Percentiles rank a stretch among this genome's conserved stretches.
Conservation (phyloP, 1,140 invertebrate species). For the Lanistes nyassanus region DNA sequence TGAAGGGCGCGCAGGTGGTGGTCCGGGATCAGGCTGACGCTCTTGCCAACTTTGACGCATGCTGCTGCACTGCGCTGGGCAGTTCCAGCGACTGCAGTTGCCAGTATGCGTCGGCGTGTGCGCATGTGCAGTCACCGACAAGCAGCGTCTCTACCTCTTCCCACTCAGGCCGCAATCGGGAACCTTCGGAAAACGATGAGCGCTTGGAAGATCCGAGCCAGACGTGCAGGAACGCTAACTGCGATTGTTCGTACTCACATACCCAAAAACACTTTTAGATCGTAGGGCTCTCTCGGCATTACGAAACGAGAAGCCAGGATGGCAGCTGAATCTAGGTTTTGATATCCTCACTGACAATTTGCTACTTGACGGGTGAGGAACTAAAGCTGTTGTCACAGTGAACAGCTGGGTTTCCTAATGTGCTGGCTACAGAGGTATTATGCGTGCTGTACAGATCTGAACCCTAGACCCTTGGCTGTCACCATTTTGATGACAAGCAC, state of each 20-base stretch:
- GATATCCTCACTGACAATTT: neutral
- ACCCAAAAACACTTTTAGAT: neutral
- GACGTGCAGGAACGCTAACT: neutral
- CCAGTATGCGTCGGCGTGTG: neutral
- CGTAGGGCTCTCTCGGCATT: neutral
- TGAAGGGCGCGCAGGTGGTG: no score
- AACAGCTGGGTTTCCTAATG: neutral
- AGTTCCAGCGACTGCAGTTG: no score
- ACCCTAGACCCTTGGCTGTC: no score
- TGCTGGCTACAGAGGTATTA: no score
- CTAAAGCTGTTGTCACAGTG: neutral
- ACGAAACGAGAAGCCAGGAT: neutral
- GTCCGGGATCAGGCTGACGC: no score
- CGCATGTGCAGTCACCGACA: neutral
- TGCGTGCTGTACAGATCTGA: no score
- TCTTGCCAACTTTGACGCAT: no score
- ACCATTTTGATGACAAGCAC: no score
- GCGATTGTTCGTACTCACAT: neutral
- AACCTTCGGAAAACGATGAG: conserved; percentile 5
- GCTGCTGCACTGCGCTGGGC: no score
- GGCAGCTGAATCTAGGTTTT: no score
- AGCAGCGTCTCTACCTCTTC: neutral
- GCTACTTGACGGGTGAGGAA: neutral
- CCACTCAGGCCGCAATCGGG: neutral
- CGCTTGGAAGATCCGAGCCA: neutral